Base-by-base conservation (phyloP, 1,140 invertebrate genomes). In the Ostrea edulis region DNA sequence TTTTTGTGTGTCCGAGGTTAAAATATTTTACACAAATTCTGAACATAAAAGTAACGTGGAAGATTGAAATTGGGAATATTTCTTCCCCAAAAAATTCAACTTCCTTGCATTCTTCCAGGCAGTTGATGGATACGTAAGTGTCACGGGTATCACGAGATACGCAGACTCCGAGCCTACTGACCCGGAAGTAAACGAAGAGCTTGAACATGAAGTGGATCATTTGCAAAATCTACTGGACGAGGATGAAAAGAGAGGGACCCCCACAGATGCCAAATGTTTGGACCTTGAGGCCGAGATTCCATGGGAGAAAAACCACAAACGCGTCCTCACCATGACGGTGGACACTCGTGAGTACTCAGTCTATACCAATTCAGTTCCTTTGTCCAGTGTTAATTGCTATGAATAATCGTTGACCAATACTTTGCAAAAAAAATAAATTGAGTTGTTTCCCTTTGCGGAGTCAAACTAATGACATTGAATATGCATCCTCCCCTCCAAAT, bases 281-380 rank as follows among this genome's bases (percentile, higher is more conserved):
- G 68, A 77, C 14, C 68, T 25, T 14, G 68, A 35, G 68, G 68
- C 22, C 2, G 68, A 77, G 68, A 77, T 77, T 17, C 68, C 68
- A 12, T 77, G 68, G 68, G 68, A 77, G 8, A 22, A 77, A 25
- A 77, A 22, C 8, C 68, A 77, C 68, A 77, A 35, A 35, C 68
- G 68, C 68, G 68, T 77, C 25, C 68, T 77, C 8, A 77, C 68
- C 68, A 77, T 77, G 68, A 77, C 68, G 0, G 68, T 77, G 68
- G 68, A 77, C 0, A 77, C 68, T 9, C 68, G 68, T 77, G 8
- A 77, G 68, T 77, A 29, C 4, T 14, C 17, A 58, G 1, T 1
- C 5, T 44, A 5, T 5, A 44, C 35, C 35, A 44, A 1, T 5
- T 44, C 1, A 2, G 35, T 5, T 2, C 35, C 35, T 2, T 5